Evolutionary conservation across 2,113 vertebrate species (phyloP).

Genomic region (Plestiodon gilberti): DNA sequence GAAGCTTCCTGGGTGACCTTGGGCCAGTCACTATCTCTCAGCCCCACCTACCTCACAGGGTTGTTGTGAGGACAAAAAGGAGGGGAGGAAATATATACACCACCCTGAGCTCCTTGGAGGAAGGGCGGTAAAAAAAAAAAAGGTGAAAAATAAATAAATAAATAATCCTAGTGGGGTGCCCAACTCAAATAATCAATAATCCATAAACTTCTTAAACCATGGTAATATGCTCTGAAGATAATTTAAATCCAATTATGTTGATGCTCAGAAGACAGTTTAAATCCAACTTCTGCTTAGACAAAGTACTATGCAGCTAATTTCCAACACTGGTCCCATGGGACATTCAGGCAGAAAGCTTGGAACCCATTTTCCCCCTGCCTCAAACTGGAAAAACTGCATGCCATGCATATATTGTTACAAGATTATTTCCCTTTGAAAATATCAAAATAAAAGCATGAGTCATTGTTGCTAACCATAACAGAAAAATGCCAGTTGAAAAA

Average conservation of each 20-base stretch:
- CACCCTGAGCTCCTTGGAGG: too few relatives aligned
- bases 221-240: background rate
- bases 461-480: constrained; percentile 2
- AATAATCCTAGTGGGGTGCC: background rate
- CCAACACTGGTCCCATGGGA: constrained; percentile 1
- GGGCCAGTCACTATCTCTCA: too few relatives aligned
- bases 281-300: background rate
- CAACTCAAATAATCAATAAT: background rate
- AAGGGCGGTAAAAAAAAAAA: too few relatives aligned
- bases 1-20: too few relatives aligned
- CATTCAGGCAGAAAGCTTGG: accelerated
- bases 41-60: too few relatives aligned
- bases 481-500: constrained; percentile 15
- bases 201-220: background rate
- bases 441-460: constrained; percentile 24
- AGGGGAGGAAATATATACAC: too few relatives aligned
- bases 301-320: background rate
- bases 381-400: constrained; percentile 2
- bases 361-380: background rate
- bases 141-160: too few relatives aligned
- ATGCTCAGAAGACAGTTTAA: background rate
- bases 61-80: too few relatives aligned
- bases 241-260: background rate
- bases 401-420: constrained; percentile 19
- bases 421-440: background rate